Evolutionary conservation across 2,888 invertebrate species (phyloP).

Genomic region (Napeogenes inachia): DNA sequence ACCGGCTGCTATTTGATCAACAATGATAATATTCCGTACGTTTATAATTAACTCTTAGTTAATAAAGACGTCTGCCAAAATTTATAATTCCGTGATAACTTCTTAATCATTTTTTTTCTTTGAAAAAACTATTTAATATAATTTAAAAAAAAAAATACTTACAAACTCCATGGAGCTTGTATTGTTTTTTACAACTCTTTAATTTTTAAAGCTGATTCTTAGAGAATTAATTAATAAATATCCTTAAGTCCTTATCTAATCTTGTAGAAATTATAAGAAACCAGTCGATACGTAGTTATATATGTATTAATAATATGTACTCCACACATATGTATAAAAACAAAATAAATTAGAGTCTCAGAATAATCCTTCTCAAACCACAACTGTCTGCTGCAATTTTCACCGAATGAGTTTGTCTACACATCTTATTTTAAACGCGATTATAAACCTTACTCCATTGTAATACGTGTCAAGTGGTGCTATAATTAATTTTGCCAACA

Average conservation of each 20-base stretch:
- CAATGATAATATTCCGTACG: slow-evolving; percentile 40
- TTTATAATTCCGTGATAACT: no score
- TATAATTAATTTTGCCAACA: slow-evolving; percentile 39
- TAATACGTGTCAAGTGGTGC: slow-evolving; percentile 29
- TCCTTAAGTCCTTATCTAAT: no score
- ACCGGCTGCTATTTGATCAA: slow-evolving; percentile 46
- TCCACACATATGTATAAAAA: background rate
- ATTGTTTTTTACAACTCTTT: no score
- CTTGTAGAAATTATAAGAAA: no score
- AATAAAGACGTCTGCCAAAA: background rate
- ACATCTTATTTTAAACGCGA: slow-evolving; percentile 40
- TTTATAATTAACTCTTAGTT: background rate
- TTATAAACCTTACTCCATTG: slow-evolving; percentile 33
- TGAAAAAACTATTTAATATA: no score
- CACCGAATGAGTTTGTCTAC: slow-evolving; percentile 57
- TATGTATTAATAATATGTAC: no score
- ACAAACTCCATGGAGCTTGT: no score
- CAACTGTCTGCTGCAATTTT: slow-evolving; percentile 57
- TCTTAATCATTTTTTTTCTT: no score
- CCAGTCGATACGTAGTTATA: no score
- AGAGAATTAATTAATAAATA: no score
- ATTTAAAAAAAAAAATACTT: no score
- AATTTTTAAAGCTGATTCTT: no score
- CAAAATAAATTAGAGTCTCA: slow-evolving; percentile 30
- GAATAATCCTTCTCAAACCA: slow-evolving; percentile 49